Percentiles rank a stretch among this genome's conserved stretches.
These are phyloP conservation scores for Porites rus DNA, from an alignment of 92 coral and sea anemone species.

Conservation along the genomic window DNA sequence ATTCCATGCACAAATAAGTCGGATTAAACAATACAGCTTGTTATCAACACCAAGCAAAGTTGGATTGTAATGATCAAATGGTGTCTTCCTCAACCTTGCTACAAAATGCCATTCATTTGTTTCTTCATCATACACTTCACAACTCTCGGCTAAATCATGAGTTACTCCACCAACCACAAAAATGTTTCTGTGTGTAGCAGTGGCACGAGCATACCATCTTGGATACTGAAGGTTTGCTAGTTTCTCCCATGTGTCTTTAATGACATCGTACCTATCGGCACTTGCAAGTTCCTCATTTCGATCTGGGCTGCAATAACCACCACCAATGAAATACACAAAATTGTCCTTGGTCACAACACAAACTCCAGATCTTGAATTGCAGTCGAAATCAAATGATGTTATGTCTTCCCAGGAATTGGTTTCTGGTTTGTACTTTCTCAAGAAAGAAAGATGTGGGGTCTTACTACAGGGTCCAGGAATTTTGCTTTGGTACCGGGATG, in stretches of 20 bases:
- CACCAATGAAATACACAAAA: conserved; percentile 9
- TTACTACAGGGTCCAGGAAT: neutral
- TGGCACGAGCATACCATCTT: neutral
- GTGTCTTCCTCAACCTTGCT: neutral
- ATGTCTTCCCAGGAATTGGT: neutral
- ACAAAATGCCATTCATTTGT: neutral
- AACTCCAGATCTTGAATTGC: neutral
- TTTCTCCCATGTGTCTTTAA: neutral
- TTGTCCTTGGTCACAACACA: conserved; percentile 3
- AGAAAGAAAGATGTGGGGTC: neutral
- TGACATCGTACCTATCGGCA: neutral
- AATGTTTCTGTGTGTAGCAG: neutral
- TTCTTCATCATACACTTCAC: too few species aligned
- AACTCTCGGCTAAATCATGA: too few species aligned
- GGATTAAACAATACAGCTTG: neutral
- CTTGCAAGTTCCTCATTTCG: neutral
- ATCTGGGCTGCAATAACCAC: too few species aligned
- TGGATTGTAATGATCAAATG: neutral
- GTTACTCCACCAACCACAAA: too few species aligned
- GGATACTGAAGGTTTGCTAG: neutral
- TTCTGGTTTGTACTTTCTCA: conserved; percentile 14
- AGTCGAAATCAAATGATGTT: neutral
- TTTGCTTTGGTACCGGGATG: neutral
- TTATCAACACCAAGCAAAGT: neutral
- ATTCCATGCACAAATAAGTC: neutral